Conservation (phyloP, 2,888 invertebrate genomes). For the Microctonus hyperodae region DNA sequence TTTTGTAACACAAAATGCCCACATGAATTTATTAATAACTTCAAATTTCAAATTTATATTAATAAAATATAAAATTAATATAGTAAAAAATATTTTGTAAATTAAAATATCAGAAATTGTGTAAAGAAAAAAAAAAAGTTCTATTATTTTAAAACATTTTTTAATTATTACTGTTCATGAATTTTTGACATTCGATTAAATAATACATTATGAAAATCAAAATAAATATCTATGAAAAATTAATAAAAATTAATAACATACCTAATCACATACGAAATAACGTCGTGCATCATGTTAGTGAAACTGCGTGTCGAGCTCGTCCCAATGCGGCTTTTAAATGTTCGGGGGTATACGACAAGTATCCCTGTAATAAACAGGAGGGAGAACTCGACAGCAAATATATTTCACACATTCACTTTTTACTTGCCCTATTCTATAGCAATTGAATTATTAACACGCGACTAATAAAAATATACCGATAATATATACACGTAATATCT, state of each 20-base stretch:
- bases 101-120: too few relatives aligned
- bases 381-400: constrained; percentile 17
- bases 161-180: too few relatives aligned
- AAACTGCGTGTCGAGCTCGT: constrained; percentile 42
- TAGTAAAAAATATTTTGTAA: too few relatives aligned
- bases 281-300: constrained; percentile 41
- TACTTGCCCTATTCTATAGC: background rate
- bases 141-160: too few relatives aligned
- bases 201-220: background rate
- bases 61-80: too few relatives aligned
- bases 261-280: constrained; percentile 44
- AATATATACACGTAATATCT: background rate
- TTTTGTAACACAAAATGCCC: too few relatives aligned
- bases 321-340: constrained; percentile 47
- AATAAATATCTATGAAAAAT: background rate
- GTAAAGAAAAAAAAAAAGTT: too few relatives aligned
- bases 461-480: background rate
- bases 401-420: constrained; percentile 22
- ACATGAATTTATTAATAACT: too few relatives aligned
- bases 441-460: background rate
- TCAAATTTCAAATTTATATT: too few relatives aligned
- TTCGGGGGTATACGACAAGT: constrained; percentile 25
- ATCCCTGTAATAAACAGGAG: constrained; percentile 23
- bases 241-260: constrained; percentile 37
- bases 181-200: too few relatives aligned